Evolutionary conservation across 2,113 vertebrate genomes (phyloP).

Genomic region (Damaliscus lunatus): DNA sequence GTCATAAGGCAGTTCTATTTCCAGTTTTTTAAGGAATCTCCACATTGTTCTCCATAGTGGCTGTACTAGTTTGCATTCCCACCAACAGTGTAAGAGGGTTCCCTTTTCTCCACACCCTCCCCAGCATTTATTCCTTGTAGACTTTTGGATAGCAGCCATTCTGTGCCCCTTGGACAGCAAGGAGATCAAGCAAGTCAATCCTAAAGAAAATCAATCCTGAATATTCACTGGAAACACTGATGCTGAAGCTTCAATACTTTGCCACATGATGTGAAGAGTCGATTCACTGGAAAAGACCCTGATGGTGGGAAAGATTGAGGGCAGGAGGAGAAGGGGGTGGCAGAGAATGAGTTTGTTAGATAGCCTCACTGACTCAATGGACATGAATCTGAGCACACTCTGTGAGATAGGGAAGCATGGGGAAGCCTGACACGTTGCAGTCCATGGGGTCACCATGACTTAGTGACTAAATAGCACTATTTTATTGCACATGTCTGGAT

Average conservation of each 20-base stretch:
- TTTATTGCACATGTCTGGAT: background rate
- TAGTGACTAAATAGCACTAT: background rate
- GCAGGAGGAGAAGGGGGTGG: background rate
- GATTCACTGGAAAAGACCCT: background rate
- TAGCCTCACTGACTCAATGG: background rate
- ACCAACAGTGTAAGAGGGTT: too few species aligned
- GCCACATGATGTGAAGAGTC: background rate
- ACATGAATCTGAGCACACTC: background rate
- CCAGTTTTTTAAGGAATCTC: too few species aligned
- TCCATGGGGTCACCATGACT: background rate
- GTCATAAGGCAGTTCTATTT: too few species aligned
- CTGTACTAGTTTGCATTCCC: too few species aligned
- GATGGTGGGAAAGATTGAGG: background rate
- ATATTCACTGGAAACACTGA: background rate
- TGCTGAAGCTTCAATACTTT: background rate
- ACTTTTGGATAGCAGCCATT: too few species aligned
- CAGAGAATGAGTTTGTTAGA: background rate
- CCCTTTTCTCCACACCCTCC: too few species aligned
- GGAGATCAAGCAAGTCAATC: background rate
- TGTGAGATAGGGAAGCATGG: background rate
- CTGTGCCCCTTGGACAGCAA: background rate
- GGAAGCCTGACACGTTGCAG: background rate
- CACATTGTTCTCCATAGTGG: too few species aligned
- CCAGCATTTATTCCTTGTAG: too few species aligned
- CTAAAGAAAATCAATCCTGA: background rate